Conservation (phyloP, 92 coral and sea anemone genomes). For the Zoanthus solanderi region DNA sequence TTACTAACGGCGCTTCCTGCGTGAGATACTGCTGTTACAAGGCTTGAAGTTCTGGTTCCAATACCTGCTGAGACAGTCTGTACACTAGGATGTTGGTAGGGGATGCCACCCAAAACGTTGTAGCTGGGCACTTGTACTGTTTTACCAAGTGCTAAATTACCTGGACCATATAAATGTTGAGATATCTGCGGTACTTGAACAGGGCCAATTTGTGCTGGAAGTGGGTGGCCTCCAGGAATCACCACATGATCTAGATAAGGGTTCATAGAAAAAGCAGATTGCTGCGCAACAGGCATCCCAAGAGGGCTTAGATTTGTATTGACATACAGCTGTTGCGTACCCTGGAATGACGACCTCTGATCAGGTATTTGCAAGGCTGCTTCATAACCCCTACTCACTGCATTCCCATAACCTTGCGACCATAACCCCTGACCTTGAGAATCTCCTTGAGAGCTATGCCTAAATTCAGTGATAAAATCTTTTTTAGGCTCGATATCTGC, state of each 20-base stretch:
- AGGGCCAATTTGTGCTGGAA: conserved; percentile 28
- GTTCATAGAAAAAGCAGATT: conserved; percentile 28
- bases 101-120: conserved; percentile 36
- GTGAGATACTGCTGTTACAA: conserved; percentile 73
- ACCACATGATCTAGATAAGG: conserved; percentile 43
- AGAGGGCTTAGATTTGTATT: conserved; percentile 41
- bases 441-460: conserved; percentile 9
- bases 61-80: conserved; percentile 83
- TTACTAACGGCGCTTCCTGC: conserved; percentile 51
- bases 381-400: conserved; percentile 3
- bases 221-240: conserved; percentile 21
- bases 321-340: conserved; percentile 24
- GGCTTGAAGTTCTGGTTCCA: conserved; percentile 83
- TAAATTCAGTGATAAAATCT: neutral
- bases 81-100: conserved; percentile 64
- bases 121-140: conserved; percentile 44
- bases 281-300: conserved; percentile 27
- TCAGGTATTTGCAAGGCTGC: conserved; percentile 24
- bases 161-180: conserved; percentile 54
- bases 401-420: conserved; percentile 5
- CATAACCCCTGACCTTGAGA: neutral
- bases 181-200: conserved; percentile 39
- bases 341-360: conserved; percentile 29
- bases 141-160: conserved; percentile 54
- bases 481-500: neutral